Evolutionary conservation across 2,888 invertebrate species (phyloP).

Genomic region (Heliconius aoede): DNA sequence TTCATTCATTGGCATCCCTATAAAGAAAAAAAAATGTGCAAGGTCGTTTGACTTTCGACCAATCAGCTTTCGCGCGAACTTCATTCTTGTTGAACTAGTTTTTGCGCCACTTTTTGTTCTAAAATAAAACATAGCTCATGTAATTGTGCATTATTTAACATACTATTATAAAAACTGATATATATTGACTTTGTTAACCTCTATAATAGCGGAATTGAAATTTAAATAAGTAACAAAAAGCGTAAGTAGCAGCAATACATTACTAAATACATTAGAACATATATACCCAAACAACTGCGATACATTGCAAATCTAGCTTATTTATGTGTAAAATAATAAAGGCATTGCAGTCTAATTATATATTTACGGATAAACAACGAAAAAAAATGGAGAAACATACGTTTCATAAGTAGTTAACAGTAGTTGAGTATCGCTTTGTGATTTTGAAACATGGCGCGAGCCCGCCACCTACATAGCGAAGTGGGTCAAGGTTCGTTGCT

Average conservation of each 20-base stretch:
- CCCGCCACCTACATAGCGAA: slow-evolving; percentile 39
- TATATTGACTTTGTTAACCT: slow-evolving; percentile 4
- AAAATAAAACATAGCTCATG: slow-evolving; percentile 35
- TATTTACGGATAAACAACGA: background rate
- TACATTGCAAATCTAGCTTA: background rate
- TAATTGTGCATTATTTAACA: slow-evolving; percentile 30
- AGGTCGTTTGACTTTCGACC: slow-evolving; percentile 63
- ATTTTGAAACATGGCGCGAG: slow-evolving; percentile 53
- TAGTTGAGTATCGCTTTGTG: background rate
- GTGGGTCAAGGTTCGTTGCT: slow-evolving; percentile 46
- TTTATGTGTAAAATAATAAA: background rate
- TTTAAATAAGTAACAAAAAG: background rate
- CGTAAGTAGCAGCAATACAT: background rate
- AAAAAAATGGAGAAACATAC: background rate
- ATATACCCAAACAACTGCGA: background rate
- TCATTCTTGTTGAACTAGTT: slow-evolving; percentile 54
- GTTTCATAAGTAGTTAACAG: background rate
- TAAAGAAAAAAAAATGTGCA: slow-evolving; percentile 65
- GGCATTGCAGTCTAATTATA: background rate
- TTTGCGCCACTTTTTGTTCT: slow-evolving; percentile 52
- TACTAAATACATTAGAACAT: background rate
- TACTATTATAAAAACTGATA: slow-evolving; percentile 25
- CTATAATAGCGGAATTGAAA: background rate
- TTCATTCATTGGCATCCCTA: slow-evolving; percentile 57
- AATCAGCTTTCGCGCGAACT: slow-evolving; percentile 61